Conservation (phyloP, 2,888 invertebrate genomes). For the Amphipoea lucens region DNA sequence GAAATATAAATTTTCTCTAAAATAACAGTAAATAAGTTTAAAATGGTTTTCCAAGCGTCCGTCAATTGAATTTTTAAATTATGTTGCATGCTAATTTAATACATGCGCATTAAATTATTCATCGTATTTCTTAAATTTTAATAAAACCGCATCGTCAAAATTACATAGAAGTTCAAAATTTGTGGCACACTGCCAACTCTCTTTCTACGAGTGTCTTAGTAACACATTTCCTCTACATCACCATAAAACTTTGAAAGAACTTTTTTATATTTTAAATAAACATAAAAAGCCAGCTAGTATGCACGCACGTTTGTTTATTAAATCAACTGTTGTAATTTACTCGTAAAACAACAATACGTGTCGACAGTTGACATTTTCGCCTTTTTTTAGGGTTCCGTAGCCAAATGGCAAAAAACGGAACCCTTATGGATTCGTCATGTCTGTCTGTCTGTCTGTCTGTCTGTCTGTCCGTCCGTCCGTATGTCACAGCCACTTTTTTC, state of each 20-base stretch:
- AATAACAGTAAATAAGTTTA: not conserved
- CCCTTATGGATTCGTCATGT: no score
- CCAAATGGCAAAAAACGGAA: no score
- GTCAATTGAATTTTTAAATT: not conserved
- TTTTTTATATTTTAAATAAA: conserved; percentile 56
- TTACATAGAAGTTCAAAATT: conserved; percentile 30
- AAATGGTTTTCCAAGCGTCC: not conserved
- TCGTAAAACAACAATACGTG: conserved; percentile 35
- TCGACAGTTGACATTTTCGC: conserved; percentile 21
- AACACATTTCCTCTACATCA: conserved; percentile 57
- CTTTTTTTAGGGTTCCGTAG: no score
- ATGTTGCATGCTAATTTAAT: not conserved
- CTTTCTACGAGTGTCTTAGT: conserved; percentile 44
- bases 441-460: no score
- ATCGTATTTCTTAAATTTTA: conserved; percentile 1
- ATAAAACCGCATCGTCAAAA: conserved; percentile 22
- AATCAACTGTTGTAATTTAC: conserved; percentile 23
- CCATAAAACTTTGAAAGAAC: conserved; percentile 51
- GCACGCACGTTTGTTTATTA: conserved; percentile 26
- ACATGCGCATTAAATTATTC: not conserved
- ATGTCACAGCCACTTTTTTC: no score
- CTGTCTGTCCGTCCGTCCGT: no score
- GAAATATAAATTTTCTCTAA: not conserved
- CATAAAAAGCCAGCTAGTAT: conserved; percentile 41
- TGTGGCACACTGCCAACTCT: conserved; percentile 56